These are phyloP conservation scores for Griposia aprilina DNA, from an alignment of 2,888 invertebrate genomes.

Conservation along the genomic window DNA sequence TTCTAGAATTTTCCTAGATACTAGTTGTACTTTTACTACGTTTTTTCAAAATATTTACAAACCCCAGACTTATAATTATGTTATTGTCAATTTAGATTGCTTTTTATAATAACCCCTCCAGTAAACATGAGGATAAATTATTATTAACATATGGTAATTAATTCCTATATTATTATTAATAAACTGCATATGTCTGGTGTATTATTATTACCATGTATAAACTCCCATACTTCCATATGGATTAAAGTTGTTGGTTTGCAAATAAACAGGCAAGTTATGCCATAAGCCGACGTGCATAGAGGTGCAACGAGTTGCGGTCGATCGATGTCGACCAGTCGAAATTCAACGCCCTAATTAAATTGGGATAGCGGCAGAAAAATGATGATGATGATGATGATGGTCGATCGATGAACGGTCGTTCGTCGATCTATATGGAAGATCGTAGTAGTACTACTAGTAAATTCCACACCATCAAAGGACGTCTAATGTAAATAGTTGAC, in stretches of 20 bases:
- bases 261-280: neutral
- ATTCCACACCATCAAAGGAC: neutral
- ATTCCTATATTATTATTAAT: neutral
- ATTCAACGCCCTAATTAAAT: neutral
- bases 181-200: neutral
- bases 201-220: neutral
- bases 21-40: neutral
- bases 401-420: neutral
- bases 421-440: neutral
- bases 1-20: no score
- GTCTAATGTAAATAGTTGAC: neutral
- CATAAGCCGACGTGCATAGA: neutral
- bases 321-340: neutral
- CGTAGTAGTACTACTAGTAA: neutral
- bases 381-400: no score
- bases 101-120: neutral
- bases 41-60: neutral
- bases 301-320: neutral
- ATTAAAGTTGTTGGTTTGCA: neutral
- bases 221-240: neutral
- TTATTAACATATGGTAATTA: constrained; percentile 9
- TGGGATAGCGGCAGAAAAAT: no score
- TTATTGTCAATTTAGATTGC: neutral
- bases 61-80: neutral
- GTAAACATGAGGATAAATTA: constrained; percentile 32